Percentiles rank a stretch among this genome's conserved stretches.
These are phyloP conservation scores for Yponomeuta sedellus DNA, from an alignment of 2,888 invertebrate species.

Conservation along the genomic window DNA sequence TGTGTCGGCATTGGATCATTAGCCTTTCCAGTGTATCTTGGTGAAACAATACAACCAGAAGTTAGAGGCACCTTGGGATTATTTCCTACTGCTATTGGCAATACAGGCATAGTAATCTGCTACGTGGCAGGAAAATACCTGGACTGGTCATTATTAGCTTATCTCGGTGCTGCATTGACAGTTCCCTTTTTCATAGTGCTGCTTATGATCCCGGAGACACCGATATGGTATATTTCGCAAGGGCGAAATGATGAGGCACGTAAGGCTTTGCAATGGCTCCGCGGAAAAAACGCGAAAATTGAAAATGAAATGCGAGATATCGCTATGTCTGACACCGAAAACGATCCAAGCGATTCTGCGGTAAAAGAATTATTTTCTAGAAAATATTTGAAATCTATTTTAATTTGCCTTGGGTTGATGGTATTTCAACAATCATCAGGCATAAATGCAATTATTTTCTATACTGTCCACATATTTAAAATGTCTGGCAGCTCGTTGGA, in stretches of 20 bases:
- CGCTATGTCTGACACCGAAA: constrained; percentile 81
- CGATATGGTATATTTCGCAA: constrained; percentile 91
- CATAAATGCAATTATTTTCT: constrained; percentile 97
- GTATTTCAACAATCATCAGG: constrained; percentile 96
- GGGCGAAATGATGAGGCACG: constrained; percentile 85
- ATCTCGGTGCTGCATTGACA: constrained; percentile 84
- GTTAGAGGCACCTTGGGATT: constrained; percentile 93
- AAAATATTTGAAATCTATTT: constrained; percentile 85
- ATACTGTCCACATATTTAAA: constrained; percentile 91
- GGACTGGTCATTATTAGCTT: constrained; percentile 89
- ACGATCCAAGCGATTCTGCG: constrained; percentile 78
- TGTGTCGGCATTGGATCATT: constrained; percentile 93
- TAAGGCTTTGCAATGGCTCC: constrained; percentile 87
- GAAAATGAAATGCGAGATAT: constrained; percentile 86
- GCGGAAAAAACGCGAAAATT: constrained; percentile 87
- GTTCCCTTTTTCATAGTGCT: constrained; percentile 86
- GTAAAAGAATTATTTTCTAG: constrained; percentile 81
- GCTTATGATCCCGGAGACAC: constrained; percentile 94
- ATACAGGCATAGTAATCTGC: constrained; percentile 87
- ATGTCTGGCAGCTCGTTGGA: constrained; percentile 89
- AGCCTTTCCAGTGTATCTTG: constrained; percentile 93
- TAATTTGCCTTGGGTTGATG: constrained; percentile 92
- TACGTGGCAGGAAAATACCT: constrained; percentile 88
- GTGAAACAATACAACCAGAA: constrained; percentile 94
- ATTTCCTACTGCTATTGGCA: constrained; percentile 91